Base-by-base conservation (phyloP, 2,888 invertebrate species). In the Leucoma salicis region DNA sequence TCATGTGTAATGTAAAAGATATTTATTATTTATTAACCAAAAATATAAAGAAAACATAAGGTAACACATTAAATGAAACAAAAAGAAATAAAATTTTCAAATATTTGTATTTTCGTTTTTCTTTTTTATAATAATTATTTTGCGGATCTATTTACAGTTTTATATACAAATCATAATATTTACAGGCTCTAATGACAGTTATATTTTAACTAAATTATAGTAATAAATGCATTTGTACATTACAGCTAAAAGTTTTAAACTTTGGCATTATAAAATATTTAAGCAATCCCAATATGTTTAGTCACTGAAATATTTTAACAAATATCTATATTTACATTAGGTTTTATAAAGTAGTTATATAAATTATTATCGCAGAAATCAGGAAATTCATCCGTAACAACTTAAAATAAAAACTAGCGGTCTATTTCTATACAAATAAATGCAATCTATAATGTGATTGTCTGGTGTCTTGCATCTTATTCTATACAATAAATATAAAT, bases 321-420 rank as follows among this genome's bases (percentile, higher is more conserved):
- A 59, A 54, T 53, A 49, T 29, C 35, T 53, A 48, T 78, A 78
- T 82, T 69, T 80, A 87, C 82, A 84, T 69, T 52, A 57, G 59
- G 63, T 63, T 57, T 46, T 53, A n/a, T n/a, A n/a, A n/a, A n/a
- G n/a, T n/a, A n/a, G n/a, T n/a, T 56, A 63, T 79, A 82, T 70
- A 79, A 79, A 74, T 71, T 85, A 86, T 57, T 87, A 88, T 88
- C 87, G 88, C 88, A 88, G 87, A 79, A 82, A 74, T 71, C 65
- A 78, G 85, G 85, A 87, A 82, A 74, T 70, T 38, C 73, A 78
- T 81, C 69, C 77, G 66, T 78, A 73, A 74, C 57, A 74, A 82
- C 69, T 69, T 70, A 71, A 66, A 61, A 63, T 58, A 70, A 70
- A 63, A 75, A 65, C 69, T 80, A 78, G 65, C 67, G 53, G 59